phyloP scores from a whole-genome alignment of 2,113 vertebrate genomes.

The Rhinichthys klamathensis region DNA sequence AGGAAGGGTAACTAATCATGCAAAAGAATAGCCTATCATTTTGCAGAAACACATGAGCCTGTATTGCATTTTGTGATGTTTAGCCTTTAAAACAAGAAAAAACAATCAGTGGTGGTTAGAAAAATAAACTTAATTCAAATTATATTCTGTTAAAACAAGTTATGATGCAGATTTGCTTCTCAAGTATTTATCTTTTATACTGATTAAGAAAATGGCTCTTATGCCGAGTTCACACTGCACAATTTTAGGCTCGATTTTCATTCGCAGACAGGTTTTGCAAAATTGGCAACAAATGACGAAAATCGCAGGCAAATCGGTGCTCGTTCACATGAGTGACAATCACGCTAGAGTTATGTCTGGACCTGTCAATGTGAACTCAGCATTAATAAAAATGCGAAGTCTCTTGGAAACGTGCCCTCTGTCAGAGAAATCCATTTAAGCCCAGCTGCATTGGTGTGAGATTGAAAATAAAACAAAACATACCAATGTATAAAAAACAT shows the following conservation, averaged over 20 bases:
- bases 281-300: too few relatives aligned
- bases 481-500: neutral
- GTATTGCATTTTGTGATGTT: neutral
- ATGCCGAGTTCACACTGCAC: too few relatives aligned
- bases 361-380: too few relatives aligned
- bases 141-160: neutral
- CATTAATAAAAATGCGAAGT: neutral
- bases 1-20: neutral
- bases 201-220: neutral
- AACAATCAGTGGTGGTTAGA: neutral
- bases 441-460: constrained; percentile 7
- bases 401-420: neutral
- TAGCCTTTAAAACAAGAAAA: neutral
- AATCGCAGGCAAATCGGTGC: too few relatives aligned
- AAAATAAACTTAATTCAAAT: neutral
- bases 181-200: neutral
- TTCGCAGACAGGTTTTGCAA: too few relatives aligned
- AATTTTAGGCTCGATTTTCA: too few relatives aligned
- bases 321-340: too few relatives aligned
- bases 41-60: neutral
- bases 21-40: neutral
- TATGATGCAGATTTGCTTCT: neutral
- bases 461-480: neutral
- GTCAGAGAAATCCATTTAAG: neutral
- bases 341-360: too few relatives aligned